Evolutionary conservation across 2,113 vertebrate genomes (phyloP).

Genomic region (Daubentonia madagascariensis): DNA sequence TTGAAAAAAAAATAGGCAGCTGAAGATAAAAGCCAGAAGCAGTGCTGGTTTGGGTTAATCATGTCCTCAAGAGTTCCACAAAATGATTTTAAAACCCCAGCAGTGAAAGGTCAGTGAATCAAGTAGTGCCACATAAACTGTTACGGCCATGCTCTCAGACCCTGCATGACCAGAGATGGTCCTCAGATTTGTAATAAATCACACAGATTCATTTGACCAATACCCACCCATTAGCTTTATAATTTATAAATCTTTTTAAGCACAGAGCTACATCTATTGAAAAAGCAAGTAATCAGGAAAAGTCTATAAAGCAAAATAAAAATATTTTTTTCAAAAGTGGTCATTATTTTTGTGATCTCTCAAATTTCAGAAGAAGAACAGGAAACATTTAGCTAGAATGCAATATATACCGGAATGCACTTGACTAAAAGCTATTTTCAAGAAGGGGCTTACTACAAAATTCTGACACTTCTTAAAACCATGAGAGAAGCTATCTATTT

Average conservation of each 20-base stretch:
- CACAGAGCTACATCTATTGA: neutral
- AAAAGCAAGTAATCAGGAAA: neutral
- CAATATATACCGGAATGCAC: neutral
- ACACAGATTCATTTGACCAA: neutral
- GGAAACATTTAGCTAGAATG: neutral
- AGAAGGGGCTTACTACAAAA: neutral
- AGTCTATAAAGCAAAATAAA: neutral
- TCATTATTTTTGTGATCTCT: neutral
- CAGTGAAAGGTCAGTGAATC: neutral
- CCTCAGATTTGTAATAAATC: neutral
- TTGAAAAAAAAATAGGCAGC: neutral
- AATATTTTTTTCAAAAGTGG: neutral
- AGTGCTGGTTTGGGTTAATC: neutral
- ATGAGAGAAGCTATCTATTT: neutral
- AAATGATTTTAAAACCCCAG: conserved; percentile 12
- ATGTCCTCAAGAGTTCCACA: neutral
- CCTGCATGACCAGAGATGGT: neutral
- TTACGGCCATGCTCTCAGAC: neutral
- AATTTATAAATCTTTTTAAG: neutral
- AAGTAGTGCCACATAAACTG: neutral
- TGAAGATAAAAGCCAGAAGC: neutral
- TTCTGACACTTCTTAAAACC: neutral
- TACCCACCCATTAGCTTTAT: neutral
- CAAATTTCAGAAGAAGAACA: neutral
- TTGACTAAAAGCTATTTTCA: neutral